Base-by-base conservation (phyloP, 2,888 invertebrate genomes). In the Drosophila pseudotakahashii region DNA sequence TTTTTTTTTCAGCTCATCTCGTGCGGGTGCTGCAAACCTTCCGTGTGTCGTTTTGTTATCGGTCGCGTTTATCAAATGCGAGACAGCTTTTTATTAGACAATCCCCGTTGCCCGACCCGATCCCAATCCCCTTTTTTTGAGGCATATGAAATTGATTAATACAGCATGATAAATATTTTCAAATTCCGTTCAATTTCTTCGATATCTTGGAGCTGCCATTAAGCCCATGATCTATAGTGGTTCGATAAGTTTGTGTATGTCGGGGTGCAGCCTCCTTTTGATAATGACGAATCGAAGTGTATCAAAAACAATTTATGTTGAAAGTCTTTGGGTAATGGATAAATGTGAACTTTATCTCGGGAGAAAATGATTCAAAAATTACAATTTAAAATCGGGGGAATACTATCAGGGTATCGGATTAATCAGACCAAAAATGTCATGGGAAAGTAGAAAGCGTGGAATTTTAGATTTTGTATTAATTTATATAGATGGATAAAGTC, bases 141-240 rank as follows among this genome's bases (percentile, higher is more conserved):
- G 48, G 75, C 82, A 84, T 81, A 81, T 81, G 71, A 82, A 82
- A 84, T 83, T 85, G 83, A 85, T 84, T 86, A 84, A 85, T 86
- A 74, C 81, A 70, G 73, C 79, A 76, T 86, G 84, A 85, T 85
- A 83, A 85, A 84, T 86, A 83, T 76, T 73, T 80, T 81, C 59
- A 42, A 42, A 55, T 41, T 58, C 58, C 37, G 50, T 71, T 41
- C 48, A 59, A 44, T 73, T 61, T 58, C 52, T 67, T 62, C 68
- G 48, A 66, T 75, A 71, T 69, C 55, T 74, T 53, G 44, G 66
- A 67, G 66, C 68, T 57, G 68, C 81, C 73, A 83, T 83, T 84
- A 84, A 80, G 80, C 73, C 64, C 57, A 57, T 84, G 84, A 84
- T 84, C 77, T 75, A 84, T 84, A 73, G 83, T 59, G 66, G 52